These are phyloP conservation scores for Chiloscyllium plagiosum DNA, from an alignment of 2,113 vertebrate species.

Conservation along the genomic window DNA sequence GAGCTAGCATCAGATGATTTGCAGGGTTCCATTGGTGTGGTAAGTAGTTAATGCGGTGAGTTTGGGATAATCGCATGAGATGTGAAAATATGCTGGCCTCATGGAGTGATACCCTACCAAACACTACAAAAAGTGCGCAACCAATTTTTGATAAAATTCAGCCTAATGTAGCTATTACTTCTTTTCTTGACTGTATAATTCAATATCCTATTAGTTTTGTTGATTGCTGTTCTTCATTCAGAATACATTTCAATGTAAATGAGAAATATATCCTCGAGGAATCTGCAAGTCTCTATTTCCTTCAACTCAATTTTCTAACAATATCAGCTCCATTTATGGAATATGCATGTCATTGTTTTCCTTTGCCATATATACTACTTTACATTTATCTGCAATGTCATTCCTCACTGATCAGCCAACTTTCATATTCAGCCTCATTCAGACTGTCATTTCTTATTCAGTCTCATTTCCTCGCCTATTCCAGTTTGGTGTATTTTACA, in stretches of 20 bases:
- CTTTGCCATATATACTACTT: background rate
- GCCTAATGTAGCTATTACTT: background rate
- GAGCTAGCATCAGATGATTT: too few relatives aligned
- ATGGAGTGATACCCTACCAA: too few relatives aligned
- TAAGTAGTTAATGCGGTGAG: too few relatives aligned
- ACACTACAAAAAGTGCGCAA: too few relatives aligned
- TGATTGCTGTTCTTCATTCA: background rate
- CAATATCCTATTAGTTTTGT: background rate
- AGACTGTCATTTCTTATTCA: background rate
- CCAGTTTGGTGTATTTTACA: background rate
- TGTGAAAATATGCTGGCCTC: too few relatives aligned
- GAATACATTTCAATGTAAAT: too few relatives aligned
- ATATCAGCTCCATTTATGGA: background rate
- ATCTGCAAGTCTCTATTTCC: background rate
- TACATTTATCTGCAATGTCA: background rate
- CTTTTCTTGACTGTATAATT: background rate
- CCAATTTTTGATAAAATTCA: too few relatives aligned
- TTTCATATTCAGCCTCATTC: background rate
- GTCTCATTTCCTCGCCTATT: background rate
- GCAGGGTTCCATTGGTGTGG: too few relatives aligned
- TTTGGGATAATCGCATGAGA: too few relatives aligned
- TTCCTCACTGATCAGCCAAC: background rate
- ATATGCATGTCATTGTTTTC: too few relatives aligned
- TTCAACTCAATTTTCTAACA: background rate
- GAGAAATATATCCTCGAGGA: too few relatives aligned